Percentiles rank a stretch among this genome's conserved stretches.
Conservation (phyloP, 2,113 vertebrate genomes). For the Lasiurus cinereus region DNA sequence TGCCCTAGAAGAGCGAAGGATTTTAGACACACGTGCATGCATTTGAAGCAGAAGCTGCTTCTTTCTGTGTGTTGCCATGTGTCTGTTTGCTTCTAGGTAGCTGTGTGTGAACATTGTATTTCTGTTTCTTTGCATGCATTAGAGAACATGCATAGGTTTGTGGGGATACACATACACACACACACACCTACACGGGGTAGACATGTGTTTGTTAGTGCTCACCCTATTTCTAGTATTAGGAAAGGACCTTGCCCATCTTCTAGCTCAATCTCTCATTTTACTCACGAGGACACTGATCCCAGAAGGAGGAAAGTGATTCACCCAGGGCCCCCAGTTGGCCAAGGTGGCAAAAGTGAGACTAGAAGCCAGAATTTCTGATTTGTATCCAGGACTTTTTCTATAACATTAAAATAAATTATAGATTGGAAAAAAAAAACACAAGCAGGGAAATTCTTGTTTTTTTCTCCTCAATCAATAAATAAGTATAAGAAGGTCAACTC, state of each 20-base stretch:
- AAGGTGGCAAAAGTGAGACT: neutral
- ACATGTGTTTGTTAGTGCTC: neutral
- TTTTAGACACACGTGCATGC: neutral
- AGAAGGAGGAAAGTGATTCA: neutral
- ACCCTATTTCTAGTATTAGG: neutral
- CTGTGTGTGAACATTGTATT: neutral
- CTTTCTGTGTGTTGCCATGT: neutral
- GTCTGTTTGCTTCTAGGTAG: neutral
- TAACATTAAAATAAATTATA: constrained; percentile 13
- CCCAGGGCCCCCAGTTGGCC: neutral
- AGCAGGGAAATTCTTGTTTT: neutral
- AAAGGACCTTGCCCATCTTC: neutral
- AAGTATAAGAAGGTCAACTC: constrained; percentile 53
- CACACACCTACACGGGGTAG: no score
- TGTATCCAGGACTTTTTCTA: neutral
- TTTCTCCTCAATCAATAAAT: neutral
- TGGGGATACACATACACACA: neutral
- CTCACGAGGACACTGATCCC: constrained; percentile 8
- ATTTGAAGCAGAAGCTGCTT: neutral
- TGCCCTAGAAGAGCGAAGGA: neutral
- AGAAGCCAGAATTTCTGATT: neutral
- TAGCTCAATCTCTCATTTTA: neutral
- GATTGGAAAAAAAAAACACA: neutral
- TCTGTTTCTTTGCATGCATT: neutral
- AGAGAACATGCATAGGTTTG: neutral